Percentiles rank a stretch among this genome's conserved stretches.
Evolutionary conservation across 2,888 invertebrate genomes (phyloP).

Genomic region (Smittia sp.): DNA sequence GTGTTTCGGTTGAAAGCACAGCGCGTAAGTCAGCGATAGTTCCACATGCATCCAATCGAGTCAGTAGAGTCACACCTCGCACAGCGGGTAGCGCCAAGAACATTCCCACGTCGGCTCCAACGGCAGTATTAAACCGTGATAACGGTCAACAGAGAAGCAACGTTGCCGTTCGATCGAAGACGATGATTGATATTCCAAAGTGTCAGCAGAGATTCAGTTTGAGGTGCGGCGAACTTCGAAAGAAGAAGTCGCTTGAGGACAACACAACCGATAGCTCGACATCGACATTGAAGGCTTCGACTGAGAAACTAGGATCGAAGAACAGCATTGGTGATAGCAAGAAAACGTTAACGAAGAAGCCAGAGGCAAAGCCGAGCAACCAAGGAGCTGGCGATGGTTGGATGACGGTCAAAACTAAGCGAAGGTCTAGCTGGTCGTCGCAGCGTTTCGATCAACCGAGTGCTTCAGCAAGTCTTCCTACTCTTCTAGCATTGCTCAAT

Average conservation of each 20-base stretch:
- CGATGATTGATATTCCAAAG: constrained; percentile 50
- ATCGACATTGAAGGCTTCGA: constrained; percentile 53
- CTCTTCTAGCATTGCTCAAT: constrained; percentile 57
- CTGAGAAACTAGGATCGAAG: constrained; percentile 50
- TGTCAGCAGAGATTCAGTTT: constrained; percentile 41
- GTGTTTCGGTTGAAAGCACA: background rate
- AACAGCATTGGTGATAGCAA: constrained; percentile 46
- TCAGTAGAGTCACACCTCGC: background rate
- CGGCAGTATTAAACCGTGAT: constrained; percentile 5
- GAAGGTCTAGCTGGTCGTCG: constrained; percentile 66
- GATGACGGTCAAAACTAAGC: constrained; percentile 76
- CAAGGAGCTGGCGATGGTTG: constrained; percentile 67
- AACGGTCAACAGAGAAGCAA: background rate
- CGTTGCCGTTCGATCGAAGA: constrained; percentile 50
- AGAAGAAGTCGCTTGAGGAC: constrained; percentile 9
- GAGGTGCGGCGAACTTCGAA: background rate
- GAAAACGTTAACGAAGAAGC: constrained; percentile 46
- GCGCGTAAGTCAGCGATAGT: background rate
- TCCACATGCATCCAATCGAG: background rate
- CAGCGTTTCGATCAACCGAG: constrained; percentile 79
- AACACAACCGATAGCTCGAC: constrained; percentile 51
- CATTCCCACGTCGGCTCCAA: constrained; percentile 20
- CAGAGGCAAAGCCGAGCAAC: constrained; percentile 50
- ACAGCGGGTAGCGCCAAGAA: background rate
- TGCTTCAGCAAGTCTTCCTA: constrained; percentile 77